These are phyloP conservation scores for Anorthoa munda DNA, from an alignment of 2,888 invertebrate genomes.

Conservation along the genomic window DNA sequence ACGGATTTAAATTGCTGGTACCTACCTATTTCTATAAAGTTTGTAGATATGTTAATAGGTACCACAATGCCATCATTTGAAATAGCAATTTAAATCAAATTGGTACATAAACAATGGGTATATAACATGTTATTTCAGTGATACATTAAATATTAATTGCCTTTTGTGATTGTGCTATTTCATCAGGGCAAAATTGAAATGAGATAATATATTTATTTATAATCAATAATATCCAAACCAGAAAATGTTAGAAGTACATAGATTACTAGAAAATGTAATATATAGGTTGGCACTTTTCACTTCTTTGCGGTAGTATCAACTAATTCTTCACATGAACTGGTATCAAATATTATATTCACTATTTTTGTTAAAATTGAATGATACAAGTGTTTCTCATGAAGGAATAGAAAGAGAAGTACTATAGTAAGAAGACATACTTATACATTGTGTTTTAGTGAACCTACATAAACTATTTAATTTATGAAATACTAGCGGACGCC, in stretches of 20 bases:
- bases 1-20: neutral
- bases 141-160: slow-evolving; percentile 16
- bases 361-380: neutral
- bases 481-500: too few relatives aligned
- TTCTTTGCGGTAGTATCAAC: neutral
- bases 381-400: neutral
- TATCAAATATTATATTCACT: neutral
- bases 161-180: slow-evolving; percentile 8
- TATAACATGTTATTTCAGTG: slow-evolving; percentile 28
- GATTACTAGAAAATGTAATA: neutral
- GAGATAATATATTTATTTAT: neutral
- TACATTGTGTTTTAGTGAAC: too few relatives aligned
- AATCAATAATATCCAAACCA: neutral
- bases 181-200: slow-evolving; percentile 2
- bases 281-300: neutral
- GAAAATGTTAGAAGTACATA: neutral
- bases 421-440: too few relatives aligned
- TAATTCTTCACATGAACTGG: neutral
- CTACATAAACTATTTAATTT: too few relatives aligned
- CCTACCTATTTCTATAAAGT: neutral
- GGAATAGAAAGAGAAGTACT: too few relatives aligned
- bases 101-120: slow-evolving; percentile 9
- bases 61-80: neutral
- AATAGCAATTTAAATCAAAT: slow-evolving; percentile 23
- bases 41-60: neutral